Conservation (phyloP, 37 sponge, comb jelly and placozoan species). For the Mnemiopsis leidyi region DNA sequence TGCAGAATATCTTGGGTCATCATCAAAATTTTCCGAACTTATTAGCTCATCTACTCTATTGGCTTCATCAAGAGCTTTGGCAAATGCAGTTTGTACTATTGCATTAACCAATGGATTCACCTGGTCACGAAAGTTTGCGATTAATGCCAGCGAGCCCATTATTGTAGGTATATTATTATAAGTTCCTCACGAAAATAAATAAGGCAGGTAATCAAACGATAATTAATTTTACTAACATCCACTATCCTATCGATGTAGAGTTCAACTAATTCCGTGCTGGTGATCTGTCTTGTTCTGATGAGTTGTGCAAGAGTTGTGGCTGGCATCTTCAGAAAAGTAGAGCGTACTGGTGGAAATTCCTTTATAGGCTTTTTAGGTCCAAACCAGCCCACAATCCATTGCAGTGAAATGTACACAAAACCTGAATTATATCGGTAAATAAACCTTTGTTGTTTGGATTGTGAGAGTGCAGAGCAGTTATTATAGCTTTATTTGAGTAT, state of each 20-base stretch:
- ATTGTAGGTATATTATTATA: no score
- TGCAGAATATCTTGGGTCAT: neutral
- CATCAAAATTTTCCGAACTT: neutral
- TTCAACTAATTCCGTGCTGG: constrained; percentile 65
- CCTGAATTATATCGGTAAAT: neutral
- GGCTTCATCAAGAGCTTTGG: constrained; percentile 66
- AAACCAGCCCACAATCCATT: constrained; percentile 51
- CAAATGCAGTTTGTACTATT: constrained; percentile 61
- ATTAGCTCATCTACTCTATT: constrained; percentile 50
- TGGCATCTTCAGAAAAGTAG: constrained; percentile 44
- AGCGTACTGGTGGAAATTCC: neutral
- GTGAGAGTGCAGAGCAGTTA: no score
- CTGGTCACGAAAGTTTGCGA: neutral
- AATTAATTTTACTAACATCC: constrained; percentile 54
- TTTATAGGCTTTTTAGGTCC: constrained; percentile 5
- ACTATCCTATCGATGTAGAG: constrained; percentile 69
- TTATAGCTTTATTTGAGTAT: no score
- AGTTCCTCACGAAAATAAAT: no score
- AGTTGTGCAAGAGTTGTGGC: constrained; percentile 61
- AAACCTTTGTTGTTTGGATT: neutral
- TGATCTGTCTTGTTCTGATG: constrained; percentile 65
- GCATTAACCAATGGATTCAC: constrained; percentile 59
- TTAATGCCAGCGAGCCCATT: no score
- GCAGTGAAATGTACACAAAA: constrained; percentile 3
- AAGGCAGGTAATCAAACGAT: neutral